Conservation (phyloP, 2,113 vertebrate genomes). For the Nothocercus julius region DNA sequence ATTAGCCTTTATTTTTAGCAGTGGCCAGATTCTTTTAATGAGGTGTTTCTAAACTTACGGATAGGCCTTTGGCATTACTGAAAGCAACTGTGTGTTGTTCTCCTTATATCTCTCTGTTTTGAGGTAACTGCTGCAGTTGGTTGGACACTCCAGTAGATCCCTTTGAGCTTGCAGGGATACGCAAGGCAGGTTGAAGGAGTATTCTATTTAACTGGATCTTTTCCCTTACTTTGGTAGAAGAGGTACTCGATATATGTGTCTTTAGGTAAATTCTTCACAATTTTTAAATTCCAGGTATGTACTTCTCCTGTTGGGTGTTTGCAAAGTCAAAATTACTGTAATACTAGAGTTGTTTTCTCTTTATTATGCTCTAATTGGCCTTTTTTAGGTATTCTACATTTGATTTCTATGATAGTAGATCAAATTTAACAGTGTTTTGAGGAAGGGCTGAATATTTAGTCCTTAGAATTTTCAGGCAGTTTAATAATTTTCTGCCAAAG, state of each 20-base stretch:
- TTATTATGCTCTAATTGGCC: not conserved
- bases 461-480: constrained; percentile 38
- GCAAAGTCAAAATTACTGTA: not conserved
- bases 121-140: not conserved
- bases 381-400: not conserved
- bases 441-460: not conserved
- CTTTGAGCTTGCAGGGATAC: not conserved
- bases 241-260: not conserved
- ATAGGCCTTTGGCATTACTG: not conserved
- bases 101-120: not conserved
- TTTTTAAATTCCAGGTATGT: not conserved
- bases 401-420: not conserved
- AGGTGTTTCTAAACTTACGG: not conserved
- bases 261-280: not conserved
- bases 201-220: not conserved
- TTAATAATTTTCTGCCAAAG: constrained; percentile 65
- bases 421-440: not conserved
- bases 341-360: not conserved
- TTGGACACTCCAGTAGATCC: not conserved
- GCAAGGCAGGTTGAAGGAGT: not conserved
- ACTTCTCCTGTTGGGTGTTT: not conserved
- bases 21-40: not conserved
- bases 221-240: not conserved
- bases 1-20: not conserved
- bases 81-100: not conserved